phyloP scores from a whole-genome alignment of 2,113 vertebrate genomes.

The Cinclus cinclus region DNA sequence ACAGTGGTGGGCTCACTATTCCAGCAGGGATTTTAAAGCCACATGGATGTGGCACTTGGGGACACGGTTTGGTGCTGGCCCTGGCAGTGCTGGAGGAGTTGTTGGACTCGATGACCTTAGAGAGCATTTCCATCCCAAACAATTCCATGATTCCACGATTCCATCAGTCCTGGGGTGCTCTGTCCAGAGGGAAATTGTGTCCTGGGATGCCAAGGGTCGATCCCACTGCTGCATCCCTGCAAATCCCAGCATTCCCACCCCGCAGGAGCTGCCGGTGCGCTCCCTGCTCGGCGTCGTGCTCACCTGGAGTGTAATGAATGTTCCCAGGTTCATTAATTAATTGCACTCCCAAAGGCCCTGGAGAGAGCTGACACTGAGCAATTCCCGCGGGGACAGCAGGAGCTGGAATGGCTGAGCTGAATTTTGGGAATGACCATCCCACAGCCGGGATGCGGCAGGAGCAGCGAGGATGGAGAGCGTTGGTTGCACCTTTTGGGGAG shows the following conservation, averaged over 20 bases:
- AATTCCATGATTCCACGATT: background rate
- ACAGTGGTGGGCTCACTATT: background rate
- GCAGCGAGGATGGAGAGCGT: fast-evolving
- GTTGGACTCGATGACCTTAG: fast-evolving
- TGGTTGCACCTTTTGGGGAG: background rate
- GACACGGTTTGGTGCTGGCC: fast-evolving
- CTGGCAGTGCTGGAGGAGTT: background rate
- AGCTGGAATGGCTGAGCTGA: fast-evolving
- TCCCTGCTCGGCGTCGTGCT: background rate
- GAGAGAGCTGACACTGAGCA: background rate
- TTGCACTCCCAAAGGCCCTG: background rate
- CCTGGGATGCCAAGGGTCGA: background rate
- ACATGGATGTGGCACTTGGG: background rate
- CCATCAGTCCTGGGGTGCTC: fast-evolving
- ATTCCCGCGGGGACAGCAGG: background rate
- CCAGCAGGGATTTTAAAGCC: background rate
- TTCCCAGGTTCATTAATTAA: background rate
- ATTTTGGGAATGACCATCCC: background rate
- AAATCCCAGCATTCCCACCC: fast-evolving
- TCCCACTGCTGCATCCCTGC: background rate
- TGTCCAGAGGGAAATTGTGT: fast-evolving
- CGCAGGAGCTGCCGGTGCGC: fast-evolving
- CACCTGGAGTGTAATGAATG: background rate
- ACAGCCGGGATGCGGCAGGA: fast-evolving
- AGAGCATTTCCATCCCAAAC: background rate